Conservation (phyloP, 2,113 vertebrate species). For the Perca flavescens region DNA sequence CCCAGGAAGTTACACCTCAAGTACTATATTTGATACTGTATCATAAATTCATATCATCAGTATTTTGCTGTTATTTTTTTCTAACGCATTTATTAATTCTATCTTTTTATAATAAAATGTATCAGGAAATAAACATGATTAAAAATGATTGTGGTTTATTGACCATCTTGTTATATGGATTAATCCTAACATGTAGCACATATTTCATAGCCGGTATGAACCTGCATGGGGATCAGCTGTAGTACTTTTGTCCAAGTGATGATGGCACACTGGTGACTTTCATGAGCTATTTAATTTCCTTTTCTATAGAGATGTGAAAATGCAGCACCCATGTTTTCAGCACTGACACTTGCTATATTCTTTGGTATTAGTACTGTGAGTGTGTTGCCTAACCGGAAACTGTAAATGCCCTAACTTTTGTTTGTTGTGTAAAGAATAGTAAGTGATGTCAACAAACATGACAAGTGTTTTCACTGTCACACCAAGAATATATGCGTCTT, state of each 20-base stretch:
- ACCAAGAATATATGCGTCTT: constrained; percentile 1
- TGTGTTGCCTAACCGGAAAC: neutral
- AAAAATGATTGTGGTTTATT: neutral
- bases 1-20: neutral
- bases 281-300: neutral
- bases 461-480: constrained; percentile 1
- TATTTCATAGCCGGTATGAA: neutral
- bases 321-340: neutral
- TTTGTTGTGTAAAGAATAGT: neutral
- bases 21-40: neutral
- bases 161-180: neutral
- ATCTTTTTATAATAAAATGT: constrained; percentile 12
- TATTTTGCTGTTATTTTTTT: neutral
- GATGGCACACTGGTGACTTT: constrained; percentile 60
- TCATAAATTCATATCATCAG: neutral
- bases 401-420: neutral
- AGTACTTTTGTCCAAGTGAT: neutral
- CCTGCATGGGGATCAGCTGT: neutral
- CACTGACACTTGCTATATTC: neutral
- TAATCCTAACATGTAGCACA: neutral
- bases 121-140: neutral
- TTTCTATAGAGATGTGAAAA: neutral
- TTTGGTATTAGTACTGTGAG: neutral
- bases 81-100: neutral
- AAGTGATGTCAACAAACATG: neutral